These are phyloP conservation scores for Centropus bengalensis DNA, from an alignment of 2,113 vertebrate species.

Conservation along the genomic window DNA sequence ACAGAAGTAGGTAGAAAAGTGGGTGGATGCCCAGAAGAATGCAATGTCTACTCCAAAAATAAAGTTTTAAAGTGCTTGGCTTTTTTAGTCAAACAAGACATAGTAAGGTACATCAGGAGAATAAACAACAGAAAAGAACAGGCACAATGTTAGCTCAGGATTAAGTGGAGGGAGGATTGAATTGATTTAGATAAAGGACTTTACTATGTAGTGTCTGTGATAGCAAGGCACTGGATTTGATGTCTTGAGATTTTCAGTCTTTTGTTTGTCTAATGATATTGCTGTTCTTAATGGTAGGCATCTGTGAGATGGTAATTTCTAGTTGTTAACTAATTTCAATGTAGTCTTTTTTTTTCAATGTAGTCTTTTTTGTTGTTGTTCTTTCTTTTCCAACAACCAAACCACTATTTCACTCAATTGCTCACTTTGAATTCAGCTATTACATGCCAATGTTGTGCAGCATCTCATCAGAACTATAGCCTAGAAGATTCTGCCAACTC, in stretches of 20 bases:
- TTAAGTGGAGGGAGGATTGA: not conserved
- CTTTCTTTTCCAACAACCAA: not conserved
- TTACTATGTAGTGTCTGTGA: not conserved
- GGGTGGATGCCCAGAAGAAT: not conserved
- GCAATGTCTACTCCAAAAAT: not conserved
- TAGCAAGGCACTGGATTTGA: not conserved
- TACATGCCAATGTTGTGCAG: not conserved
- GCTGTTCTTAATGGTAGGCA: not conserved
- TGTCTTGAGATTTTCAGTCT: not conserved
- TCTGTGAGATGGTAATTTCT: not conserved
- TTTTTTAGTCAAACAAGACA: not conserved
- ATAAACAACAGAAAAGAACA: not conserved
- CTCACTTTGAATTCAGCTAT: not conserved
- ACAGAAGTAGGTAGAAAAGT: not conserved
- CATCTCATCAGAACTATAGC: not conserved
- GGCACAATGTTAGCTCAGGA: not conserved
- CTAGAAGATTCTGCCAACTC: not conserved
- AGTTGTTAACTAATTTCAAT: not conserved
- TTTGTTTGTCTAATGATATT: not conserved
- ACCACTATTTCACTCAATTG: not conserved
- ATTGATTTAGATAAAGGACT: not conserved
- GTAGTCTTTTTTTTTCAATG: not conserved
- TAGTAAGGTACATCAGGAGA: not conserved
- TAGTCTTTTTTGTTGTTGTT: not conserved
- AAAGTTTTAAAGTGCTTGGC: not conserved